Base-by-base conservation (phyloP, 1,140 invertebrate species). In the Hetaerina americana region DNA sequence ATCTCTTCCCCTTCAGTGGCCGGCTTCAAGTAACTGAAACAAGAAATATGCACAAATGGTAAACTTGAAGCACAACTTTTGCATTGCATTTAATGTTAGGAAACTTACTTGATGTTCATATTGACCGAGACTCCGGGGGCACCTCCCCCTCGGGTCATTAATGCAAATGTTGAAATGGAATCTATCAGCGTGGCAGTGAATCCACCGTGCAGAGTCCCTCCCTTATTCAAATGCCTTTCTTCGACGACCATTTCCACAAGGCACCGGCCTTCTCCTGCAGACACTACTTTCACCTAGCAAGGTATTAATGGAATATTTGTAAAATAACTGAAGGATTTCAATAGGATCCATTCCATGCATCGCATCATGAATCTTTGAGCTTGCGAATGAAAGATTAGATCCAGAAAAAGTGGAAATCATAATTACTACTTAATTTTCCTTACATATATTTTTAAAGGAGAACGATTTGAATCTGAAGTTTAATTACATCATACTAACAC, bases 141-240 rank as follows among this genome's bases (percentile, higher is more conserved):
- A 73, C 85, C 80, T 66, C 80, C 82, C 25, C 87, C 85, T 72
- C 86, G 81, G 0, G 90, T 88, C 76, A 90, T 86, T 5, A 96
- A 76, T 0, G 92, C 93, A 78, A 90, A 87, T 0, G 92, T 92
- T 5, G 94, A 95, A 18, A 96, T 79, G 72, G 85, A 84, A 81
- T 97, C 95, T 10, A 96, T 87, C 18, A 96, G 77, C 2, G 91
- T 90, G 12, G 90, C 88, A 12, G 90, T 92, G 74, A 92, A 88
- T 15, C 93, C 94, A 57, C 94, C 94, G 82, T 97, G 93, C 5
- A 96, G 79, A 0, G 86, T 87, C 0, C 92, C 92, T 67, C 80
- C 82, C 25, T 82, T 76, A 80, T 97, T 97, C 0, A 89, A 78
- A 80, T 95, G 90, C 72, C 94, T 90, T 26, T 89, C 80, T 0